These are phyloP conservation scores for Sinodicranocentrus sp. DNA, from an alignment of 2,888 invertebrate genomes.

Conservation along the genomic window DNA sequence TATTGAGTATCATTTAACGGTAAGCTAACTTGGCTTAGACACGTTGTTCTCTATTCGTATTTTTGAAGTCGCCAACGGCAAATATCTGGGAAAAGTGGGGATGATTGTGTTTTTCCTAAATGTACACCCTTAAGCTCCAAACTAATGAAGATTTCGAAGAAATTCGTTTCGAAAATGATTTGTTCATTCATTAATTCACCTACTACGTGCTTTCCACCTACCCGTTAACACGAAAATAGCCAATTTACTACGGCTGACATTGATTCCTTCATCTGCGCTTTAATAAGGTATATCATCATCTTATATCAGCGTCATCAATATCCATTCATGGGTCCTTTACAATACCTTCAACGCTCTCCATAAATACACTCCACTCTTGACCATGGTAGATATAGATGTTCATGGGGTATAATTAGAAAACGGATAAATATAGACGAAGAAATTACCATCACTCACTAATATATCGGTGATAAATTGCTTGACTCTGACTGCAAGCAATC, in stretches of 20 bases:
- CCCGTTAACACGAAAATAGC: constrained; percentile 32
- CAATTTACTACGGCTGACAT: constrained; percentile 53
- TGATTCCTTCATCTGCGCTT: constrained; percentile 37
- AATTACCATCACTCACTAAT: not conserved
- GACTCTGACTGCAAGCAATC: not conserved
- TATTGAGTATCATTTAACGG: constrained; percentile 1
- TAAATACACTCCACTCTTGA: not conserved
- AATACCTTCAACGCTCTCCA: not conserved
- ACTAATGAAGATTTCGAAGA: constrained; percentile 8
- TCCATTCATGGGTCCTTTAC: not conserved
- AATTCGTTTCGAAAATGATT: constrained; percentile 17
- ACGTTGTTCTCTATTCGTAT: not conserved
- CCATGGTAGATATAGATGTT: too few relatives aligned
- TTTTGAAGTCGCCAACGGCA: not conserved
- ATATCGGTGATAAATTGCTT: constrained; percentile 7
- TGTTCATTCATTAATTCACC: constrained; percentile 8
- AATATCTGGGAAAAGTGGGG: not conserved
- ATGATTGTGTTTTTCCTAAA: constrained; percentile 6
- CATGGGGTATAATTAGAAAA: constrained; percentile 18
- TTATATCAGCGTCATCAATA: constrained; percentile 26
- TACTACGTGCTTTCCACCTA: constrained; percentile 9
- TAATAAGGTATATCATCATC: constrained; percentile 40
- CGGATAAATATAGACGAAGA: not conserved
- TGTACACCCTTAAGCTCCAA: not conserved
- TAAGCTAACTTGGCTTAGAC: not conserved